Evolutionary conservation across 2,797 vertebrate species (phyloP).

Genomic region (Anabas testudineus): DNA sequence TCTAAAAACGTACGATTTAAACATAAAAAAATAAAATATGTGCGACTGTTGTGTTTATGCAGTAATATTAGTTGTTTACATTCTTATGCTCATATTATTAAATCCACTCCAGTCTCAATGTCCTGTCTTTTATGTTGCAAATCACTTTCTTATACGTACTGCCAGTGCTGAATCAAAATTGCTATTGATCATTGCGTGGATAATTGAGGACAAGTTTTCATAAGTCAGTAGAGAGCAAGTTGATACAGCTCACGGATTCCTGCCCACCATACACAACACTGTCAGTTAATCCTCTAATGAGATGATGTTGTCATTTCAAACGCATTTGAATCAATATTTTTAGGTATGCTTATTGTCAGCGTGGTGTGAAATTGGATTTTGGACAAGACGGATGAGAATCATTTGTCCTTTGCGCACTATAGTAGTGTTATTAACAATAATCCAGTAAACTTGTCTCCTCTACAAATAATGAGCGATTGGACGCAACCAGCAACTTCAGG

Average conservation of each 20-base stretch:
- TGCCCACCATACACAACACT: background rate
- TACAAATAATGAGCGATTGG: too few species aligned
- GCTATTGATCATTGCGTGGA: background rate
- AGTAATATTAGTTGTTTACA: background rate
- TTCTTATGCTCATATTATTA: background rate
- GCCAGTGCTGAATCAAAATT: too few species aligned
- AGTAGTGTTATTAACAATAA: background rate
- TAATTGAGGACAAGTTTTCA: background rate
- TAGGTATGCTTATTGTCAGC: background rate
- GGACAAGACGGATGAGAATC: background rate
- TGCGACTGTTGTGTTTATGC: background rate
- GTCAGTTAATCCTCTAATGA: too few species aligned
- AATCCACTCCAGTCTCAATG: too few species aligned
- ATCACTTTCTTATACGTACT: too few species aligned
- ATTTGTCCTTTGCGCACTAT: background rate
- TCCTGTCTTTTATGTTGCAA: background rate
- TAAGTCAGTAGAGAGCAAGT: background rate
- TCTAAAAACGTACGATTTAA: too few species aligned
- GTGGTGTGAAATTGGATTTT: background rate
- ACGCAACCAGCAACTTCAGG: background rate
- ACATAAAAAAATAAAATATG: too few species aligned
- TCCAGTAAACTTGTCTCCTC: too few species aligned
- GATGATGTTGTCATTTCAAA: background rate
- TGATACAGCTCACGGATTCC: background rate
- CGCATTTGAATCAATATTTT: background rate